These are phyloP conservation scores for Pangasius macronema DNA, from an alignment of 2,797 vertebrate species.

Conservation along the genomic window DNA sequence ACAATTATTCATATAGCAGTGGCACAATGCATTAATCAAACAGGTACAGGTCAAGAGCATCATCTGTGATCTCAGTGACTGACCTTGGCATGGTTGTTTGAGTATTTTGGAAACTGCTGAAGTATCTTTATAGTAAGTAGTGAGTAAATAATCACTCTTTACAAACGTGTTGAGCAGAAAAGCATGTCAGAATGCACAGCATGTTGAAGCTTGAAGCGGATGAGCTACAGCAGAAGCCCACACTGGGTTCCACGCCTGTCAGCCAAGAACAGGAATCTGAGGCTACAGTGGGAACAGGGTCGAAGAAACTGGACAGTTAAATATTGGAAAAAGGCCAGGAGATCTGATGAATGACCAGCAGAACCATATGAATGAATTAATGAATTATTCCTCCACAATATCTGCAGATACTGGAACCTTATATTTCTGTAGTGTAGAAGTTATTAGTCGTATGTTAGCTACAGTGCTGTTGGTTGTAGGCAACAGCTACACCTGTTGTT, in stretches of 20 bases:
- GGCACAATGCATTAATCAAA: background rate
- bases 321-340: background rate
- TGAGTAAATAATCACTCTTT: background rate
- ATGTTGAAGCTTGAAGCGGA: no score
- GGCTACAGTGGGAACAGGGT: no score
- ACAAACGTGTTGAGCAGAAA: background rate
- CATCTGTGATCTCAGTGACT: background rate
- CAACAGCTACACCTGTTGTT: background rate
- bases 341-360: background rate
- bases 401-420: background rate
- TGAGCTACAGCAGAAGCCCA: background rate
- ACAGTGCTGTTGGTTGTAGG: background rate
- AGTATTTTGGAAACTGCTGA: background rate
- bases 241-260: background rate
- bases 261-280: background rate
- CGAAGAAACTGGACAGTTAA: background rate
- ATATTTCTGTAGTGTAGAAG: background rate
- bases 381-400: background rate
- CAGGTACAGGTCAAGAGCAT: background rate
- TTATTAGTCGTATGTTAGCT: background rate
- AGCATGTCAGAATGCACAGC: background rate
- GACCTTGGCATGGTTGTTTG: background rate
- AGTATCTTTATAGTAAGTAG: background rate
- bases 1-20: background rate
- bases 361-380: background rate